Evolutionary conservation across 2,113 vertebrate species (phyloP), one percentile per base, ranked within the genome.

Genomic region (Siphamia tubifer): DNA sequence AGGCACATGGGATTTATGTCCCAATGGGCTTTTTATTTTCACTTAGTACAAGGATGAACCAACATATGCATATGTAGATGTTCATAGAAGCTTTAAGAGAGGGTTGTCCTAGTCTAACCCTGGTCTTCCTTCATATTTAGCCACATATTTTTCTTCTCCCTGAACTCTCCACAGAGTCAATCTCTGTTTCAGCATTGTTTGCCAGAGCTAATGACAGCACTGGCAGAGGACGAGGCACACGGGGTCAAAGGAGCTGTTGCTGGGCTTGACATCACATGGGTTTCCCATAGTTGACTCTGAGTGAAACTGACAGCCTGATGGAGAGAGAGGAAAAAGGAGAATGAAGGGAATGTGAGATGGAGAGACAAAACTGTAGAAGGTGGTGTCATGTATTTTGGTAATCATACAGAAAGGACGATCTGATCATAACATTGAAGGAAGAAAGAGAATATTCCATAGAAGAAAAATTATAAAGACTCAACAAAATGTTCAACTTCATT

Each of bases 201-300:
- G 62, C 71, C 73, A 74, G 55, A 67, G 19, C 79, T 84, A 86
- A 86, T 85, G 82, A 82, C 74, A 53, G 39, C 81, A 67, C 72
- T 40, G 53, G 82, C 15, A 61, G 28, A 88, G 85, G 92, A 83
- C 69, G 73, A 88, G 78, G 84, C 63, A 84, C 82, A 76, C 71
- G 68, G 66, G 92, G 91, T 90, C 91, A 91, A 92, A 90, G 90
- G 90, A 93, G 91, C 64, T 64, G 79, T 90, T 27, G 2, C 72
- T 55, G 3, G 47, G 79, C 74, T 87, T 93, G 94, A 95, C 94
- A 96, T 83, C 87, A 85, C 2, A n/a, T 67, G 91, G 86, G 95
- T 94, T 94, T 93, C 89, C 93, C 72, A 74, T 88, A 86, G 93
- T 6, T 53, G 94, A 94, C 92, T 68, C 75, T 96, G 93, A 96